These are phyloP conservation scores for Astyanax mexicanus DNA, from an alignment of 2,797 vertebrate species.

Conservation along the genomic window DNA sequence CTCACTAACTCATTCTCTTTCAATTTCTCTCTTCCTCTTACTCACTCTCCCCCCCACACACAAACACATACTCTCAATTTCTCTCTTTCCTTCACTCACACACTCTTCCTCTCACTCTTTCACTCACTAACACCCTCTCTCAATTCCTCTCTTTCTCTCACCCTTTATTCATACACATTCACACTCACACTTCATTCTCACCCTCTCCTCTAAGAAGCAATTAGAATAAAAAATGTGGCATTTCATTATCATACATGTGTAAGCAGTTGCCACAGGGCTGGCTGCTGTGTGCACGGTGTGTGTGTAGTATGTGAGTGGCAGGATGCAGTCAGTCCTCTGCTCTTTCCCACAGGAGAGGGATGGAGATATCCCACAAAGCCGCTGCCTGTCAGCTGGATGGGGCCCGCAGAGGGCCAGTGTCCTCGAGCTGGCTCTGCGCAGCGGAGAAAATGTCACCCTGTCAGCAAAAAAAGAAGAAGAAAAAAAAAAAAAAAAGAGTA, in stretches of 20 bases:
- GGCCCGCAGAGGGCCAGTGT: conserved; percentile 67
- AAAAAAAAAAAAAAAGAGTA: conserved; percentile 30
- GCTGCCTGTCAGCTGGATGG: conserved; percentile 74
- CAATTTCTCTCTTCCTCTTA: no score
- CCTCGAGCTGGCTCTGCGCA: conserved; percentile 76
- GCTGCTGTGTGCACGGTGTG: conserved; percentile 38
- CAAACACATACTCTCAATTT: no score
- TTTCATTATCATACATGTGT: conserved; percentile 74
- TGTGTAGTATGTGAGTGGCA: conserved; percentile 52
- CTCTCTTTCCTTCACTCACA: neutral
- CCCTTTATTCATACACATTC: neutral
- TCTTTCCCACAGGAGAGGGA: conserved; percentile 73
- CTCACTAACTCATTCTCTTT: no score
- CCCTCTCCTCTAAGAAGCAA: conserved; percentile 56
- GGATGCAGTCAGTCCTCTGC: conserved; percentile 41
- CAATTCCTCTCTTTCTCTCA: neutral
- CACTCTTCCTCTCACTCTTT: neutral
- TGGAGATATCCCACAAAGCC: conserved; percentile 76
- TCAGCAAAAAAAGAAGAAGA: conserved; percentile 47
- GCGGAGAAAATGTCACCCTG: conserved; percentile 80
- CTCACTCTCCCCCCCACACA: no score
- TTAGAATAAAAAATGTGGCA: conserved; percentile 66
- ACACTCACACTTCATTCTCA: conserved; percentile 51
- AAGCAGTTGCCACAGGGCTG: conserved; percentile 63
- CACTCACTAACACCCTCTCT: neutral